Evolutionary conservation across 2,797 vertebrate species (phyloP).

Genomic region (Rhinatrema bivittatum): DNA sequence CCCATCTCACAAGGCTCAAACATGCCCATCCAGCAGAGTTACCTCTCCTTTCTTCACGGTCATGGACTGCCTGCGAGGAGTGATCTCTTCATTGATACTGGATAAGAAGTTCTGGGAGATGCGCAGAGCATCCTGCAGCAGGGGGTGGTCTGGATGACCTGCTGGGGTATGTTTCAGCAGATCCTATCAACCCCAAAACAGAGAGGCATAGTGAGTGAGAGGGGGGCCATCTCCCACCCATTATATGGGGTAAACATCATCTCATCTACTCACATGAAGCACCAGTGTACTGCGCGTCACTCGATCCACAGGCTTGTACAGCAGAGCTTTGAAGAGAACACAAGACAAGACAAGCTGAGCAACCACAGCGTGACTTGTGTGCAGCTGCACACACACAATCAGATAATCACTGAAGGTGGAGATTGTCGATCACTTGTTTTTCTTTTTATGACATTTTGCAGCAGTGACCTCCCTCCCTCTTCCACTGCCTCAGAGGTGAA

Average conservation of each 20-base stretch:
- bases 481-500: too few species aligned
- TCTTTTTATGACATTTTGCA: too few species aligned
- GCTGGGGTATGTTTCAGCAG: constrained; percentile 90
- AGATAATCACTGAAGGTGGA: too few species aligned
- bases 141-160: constrained; percentile 81
- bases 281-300: constrained; percentile 95
- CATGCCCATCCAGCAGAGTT: constrained; percentile 42
- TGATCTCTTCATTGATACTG: constrained; percentile 96
- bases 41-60: constrained; percentile 95
- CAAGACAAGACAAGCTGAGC: not conserved
- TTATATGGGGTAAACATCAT: not conserved
- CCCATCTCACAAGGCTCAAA: not conserved
- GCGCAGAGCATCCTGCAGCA: constrained; percentile 87
- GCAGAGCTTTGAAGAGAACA: constrained; percentile 64
- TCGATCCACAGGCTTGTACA: constrained; percentile 95
- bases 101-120: constrained; percentile 98
- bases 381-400: too few species aligned
- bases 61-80: constrained; percentile 87
- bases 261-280: constrained; percentile 77
- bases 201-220: not conserved
- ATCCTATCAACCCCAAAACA: constrained; percentile 61
- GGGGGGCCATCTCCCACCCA: not conserved
- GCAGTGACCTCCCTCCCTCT: too few species aligned
- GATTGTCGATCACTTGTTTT: fast-evolving
- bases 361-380: too few species aligned